Evolutionary conservation across 2,888 invertebrate species (phyloP).

Genomic region (Tridacna gigas): DNA sequence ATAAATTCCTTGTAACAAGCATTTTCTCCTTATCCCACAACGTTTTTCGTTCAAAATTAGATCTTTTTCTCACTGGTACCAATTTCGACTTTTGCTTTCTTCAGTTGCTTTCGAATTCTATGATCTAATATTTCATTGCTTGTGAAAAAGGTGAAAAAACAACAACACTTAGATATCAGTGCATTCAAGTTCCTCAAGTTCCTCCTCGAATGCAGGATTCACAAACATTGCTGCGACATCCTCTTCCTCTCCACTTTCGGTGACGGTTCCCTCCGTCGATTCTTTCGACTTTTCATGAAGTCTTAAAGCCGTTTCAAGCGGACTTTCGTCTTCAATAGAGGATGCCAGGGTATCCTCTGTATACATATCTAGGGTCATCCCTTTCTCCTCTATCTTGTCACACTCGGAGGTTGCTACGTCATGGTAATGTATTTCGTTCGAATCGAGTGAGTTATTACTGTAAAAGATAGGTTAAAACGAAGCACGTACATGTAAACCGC

Average conservation of each 20-base stretch:
- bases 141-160: neutral
- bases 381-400: slow-evolving; percentile 51
- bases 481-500: too few relatives aligned
- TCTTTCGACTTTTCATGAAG: slow-evolving; percentile 35
- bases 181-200: neutral
- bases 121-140: neutral
- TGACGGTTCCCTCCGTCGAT: neutral
- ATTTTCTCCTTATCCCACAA: neutral
- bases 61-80: neutral
- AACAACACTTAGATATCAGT: neutral
- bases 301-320: slow-evolving; percentile 51
- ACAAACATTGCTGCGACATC: neutral
- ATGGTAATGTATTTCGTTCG: slow-evolving; percentile 40
- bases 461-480: neutral
- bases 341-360: slow-evolving; percentile 37
- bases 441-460: slow-evolving; percentile 58
- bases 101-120: too few relatives aligned
- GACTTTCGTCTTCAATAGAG: slow-evolving; percentile 22
- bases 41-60: neutral
- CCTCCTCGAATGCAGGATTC: neutral
- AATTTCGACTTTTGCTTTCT: neutral
- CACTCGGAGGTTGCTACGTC: slow-evolving; percentile 1
- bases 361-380: slow-evolving; percentile 56
- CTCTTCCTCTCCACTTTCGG: too few relatives aligned
- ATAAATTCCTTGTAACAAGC: neutral